A percentile compares a stretch with the other conserved stretches of the same genome.
These are phyloP conservation scores for Oligia latruncula DNA, from an alignment of 2,888 invertebrate genomes.

Conservation along the genomic window DNA sequence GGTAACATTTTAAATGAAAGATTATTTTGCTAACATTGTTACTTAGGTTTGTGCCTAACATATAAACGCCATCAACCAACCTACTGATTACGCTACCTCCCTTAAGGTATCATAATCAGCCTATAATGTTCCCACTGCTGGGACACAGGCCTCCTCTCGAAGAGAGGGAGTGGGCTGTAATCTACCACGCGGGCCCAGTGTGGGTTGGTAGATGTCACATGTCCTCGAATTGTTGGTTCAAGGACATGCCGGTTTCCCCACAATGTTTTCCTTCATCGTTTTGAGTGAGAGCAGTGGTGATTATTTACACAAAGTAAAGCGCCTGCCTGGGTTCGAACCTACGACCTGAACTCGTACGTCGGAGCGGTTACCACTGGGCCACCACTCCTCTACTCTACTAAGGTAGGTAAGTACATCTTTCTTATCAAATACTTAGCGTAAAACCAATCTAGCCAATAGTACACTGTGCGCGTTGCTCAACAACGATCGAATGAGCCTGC, in stretches of 20 bases:
- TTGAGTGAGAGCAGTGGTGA: not conserved
- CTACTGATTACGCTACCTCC: not conserved
- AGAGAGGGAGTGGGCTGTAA: not conserved
- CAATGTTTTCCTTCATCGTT: not conserved
- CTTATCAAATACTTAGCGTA: not conserved
- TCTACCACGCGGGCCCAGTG: not conserved
- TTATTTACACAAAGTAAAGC: not conserved
- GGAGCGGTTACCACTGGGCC: not conserved
- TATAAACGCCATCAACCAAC: not conserved
- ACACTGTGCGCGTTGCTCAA: slow-evolving; percentile 8
- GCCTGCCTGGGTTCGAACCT: too few relatives aligned
- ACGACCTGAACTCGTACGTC: not conserved
- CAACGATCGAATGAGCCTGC: not conserved
- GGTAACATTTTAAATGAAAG: not conserved
- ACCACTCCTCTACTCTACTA: not conserved
- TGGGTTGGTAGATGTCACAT: not conserved
- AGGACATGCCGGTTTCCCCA: not conserved
- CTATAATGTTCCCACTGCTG: not conserved
- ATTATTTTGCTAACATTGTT: not conserved
- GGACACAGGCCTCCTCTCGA: not conserved
- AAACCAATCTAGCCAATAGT: not conserved
- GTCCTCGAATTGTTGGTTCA: not conserved
- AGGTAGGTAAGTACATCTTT: not conserved
- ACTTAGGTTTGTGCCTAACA: too few relatives aligned
- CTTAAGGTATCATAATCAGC: not conserved